These are phyloP conservation scores for Nyctalus aviator DNA, from an alignment of 2,797 vertebrate species.

Conservation along the genomic window DNA sequence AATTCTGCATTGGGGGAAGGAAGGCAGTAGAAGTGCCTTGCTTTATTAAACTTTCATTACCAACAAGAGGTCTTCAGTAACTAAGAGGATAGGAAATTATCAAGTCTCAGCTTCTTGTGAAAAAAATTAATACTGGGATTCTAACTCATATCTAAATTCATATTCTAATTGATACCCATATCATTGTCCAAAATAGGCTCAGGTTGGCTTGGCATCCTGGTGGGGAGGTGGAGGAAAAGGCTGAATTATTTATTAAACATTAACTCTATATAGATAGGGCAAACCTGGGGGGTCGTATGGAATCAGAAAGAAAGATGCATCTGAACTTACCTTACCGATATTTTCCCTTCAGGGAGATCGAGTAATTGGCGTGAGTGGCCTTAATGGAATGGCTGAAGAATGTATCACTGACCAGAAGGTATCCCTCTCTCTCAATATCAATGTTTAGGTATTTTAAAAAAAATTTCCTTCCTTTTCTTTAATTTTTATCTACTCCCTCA, in stretches of 20 bases:
- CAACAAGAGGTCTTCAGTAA: not conserved
- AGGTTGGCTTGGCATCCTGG: not conserved
- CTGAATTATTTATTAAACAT: not conserved
- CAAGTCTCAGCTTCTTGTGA: not conserved
- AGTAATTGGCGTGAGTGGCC: slow-evolving; percentile 61
- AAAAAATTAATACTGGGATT: not conserved
- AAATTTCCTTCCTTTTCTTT: not conserved
- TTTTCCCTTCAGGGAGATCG: slow-evolving; percentile 76
- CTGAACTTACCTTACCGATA: not conserved
- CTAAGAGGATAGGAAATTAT: not conserved
- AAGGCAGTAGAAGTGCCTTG: not conserved
- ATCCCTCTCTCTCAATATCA: not conserved
- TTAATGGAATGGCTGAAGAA: slow-evolving; percentile 65
- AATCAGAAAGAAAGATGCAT: not conserved
- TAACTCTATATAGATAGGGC: slow-evolving; percentile 3
- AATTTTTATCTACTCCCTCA: not conserved
- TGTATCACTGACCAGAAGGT: slow-evolving; percentile 72
- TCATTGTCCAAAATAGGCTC: not conserved
- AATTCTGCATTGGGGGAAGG: slow-evolving; percentile 33
- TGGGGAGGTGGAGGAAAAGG: not conserved
- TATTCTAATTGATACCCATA: not conserved
- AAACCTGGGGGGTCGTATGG: not conserved
- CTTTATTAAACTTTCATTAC: slow-evolving; percentile 19
- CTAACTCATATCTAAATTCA: not conserved
- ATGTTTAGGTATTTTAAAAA: not conserved